Percentiles rank a stretch among this genome's conserved stretches.
Conservation (phyloP, 2,888 invertebrate species). For the Maniola hyperantus region DNA sequence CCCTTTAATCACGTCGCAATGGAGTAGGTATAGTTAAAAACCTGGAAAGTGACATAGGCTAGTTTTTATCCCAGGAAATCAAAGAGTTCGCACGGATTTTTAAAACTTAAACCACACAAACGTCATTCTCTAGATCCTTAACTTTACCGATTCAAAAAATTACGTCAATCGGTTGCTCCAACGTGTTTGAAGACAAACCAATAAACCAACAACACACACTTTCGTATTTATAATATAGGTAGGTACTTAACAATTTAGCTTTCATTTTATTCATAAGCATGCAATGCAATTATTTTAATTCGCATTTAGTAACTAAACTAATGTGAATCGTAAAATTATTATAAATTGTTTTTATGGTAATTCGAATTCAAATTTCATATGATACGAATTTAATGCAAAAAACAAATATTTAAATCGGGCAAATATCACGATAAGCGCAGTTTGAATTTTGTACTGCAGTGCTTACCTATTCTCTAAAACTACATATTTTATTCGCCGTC, state of each 20-base stretch:
- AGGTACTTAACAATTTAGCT: background rate
- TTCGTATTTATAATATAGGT: no score
- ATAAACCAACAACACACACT: no score
- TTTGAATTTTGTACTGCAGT: background rate
- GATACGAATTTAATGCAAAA: background rate
- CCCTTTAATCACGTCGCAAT: no score
- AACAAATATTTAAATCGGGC: background rate
- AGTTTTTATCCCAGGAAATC: no score
- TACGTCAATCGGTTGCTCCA: no score
- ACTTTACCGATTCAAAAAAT: no score
- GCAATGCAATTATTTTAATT: background rate
- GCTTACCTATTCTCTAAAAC: background rate
- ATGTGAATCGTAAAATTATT: conserved; percentile 6
- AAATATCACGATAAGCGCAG: background rate
- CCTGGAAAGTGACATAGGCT: no score
- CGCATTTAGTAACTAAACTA: background rate
- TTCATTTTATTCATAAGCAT: background rate
- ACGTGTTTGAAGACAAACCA: no score
- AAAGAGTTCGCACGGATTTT: no score
- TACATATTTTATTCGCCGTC: background rate
- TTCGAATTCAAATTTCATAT: background rate
- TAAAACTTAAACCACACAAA: no score
- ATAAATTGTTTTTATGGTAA: conserved; percentile 1
- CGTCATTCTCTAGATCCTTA: no score
- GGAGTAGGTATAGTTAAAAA: no score